Evolutionary conservation across 2,113 vertebrate species (phyloP), one percentile per base, ranked within the genome.

Genomic region (Columba livia): DNA sequence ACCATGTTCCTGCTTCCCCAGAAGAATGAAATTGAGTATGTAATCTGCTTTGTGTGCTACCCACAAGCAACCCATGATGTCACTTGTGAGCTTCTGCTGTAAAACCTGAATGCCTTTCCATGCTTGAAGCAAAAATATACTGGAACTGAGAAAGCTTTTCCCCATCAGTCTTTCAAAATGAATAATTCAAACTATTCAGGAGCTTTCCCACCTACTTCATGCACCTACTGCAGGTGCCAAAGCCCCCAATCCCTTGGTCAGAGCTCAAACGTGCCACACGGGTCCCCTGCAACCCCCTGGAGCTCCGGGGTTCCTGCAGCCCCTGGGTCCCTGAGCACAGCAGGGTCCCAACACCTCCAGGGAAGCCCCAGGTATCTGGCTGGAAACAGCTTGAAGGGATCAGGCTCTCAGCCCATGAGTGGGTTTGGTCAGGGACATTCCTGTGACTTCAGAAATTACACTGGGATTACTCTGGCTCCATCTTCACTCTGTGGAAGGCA

Each of bases 311-410:
- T 18, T 23, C 48, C 48, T 50, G 21, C 48, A 21, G 20, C 10
- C 48, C 11, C 18, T 1, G 48, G 21, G 1, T 57, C 20, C 15
- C 38, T 0, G 0, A 69, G 54, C 23, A 69, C 9, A 61, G 23
- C 26, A 47, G 12, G 24, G 1, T 54, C 24, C 25, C 51, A 10
- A 5, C 38, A 26, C 7, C 13, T 25, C 8, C n/a, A 50, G 51
- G 44, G 38, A 60, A 88, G 8, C 6, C 40, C 40, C 69, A 32
- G 47, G 34, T 23, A 7, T 47, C 18, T 61, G 64, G 10, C 18
- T 80, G 64, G 47, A 50, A 84, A 24, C 3, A 74, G 11, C 29
- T 62, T 19, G 12, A 47, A 67, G 56, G 84, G 47, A 58, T 58
- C 36, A 25, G 14, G 31, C 11, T 66, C 72, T 70, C 0, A 2